Percentiles rank a stretch among this genome's conserved stretches.
Conservation (phyloP, 2,113 vertebrate genomes). For the Mohoua ochrocephala region DNA sequence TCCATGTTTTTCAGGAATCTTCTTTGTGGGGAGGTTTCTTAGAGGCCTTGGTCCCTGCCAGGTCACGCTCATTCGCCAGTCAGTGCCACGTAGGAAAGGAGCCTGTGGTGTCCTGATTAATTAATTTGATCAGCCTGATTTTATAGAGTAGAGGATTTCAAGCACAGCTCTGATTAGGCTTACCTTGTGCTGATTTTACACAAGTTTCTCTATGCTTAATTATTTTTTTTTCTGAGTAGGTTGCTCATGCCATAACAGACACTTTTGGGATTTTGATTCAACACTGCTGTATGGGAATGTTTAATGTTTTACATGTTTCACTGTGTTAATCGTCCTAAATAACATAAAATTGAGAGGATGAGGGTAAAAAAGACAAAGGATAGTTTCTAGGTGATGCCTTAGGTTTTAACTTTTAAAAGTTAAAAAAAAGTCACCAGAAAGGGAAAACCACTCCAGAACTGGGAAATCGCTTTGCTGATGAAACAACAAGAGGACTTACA, state of each 20-base stretch:
- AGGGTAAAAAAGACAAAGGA: background rate
- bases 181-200: background rate
- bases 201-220: background rate
- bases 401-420: too few species aligned
- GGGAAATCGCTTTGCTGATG: too few species aligned
- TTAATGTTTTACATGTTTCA: background rate
- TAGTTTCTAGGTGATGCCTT: too few species aligned
- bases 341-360: background rate
- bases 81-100: background rate
- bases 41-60: background rate
- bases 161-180: background rate
- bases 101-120: background rate
- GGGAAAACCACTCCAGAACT: too few species aligned
- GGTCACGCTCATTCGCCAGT: background rate
- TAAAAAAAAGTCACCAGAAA: too few species aligned
- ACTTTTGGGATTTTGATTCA: background rate
- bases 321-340: background rate
- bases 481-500: too few species aligned
- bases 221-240: background rate
- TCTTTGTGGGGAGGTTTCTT: background rate
- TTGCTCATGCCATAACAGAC: background rate
- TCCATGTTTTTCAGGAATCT: background rate
- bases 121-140: background rate
- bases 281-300: background rate
- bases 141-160: background rate